Percentiles rank a stretch among this genome's conserved stretches.
Conservation (phyloP, 1,140 invertebrate species). For the Plectrocnemia conspersa region DNA sequence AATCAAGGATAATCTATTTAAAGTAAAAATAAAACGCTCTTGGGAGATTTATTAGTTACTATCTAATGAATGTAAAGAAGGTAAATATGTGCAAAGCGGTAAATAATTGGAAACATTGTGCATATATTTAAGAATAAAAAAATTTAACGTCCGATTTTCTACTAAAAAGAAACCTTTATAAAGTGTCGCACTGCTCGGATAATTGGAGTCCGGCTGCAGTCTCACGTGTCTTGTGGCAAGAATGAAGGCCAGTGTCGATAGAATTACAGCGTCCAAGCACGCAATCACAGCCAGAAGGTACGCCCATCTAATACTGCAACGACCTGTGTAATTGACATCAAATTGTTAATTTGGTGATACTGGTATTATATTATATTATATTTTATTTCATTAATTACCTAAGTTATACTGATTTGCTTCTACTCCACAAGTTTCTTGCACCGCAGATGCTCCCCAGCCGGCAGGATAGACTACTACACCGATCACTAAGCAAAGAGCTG, state of each 20-base stretch:
- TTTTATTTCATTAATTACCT: conserved; percentile 45
- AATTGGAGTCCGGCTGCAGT: conserved; percentile 75
- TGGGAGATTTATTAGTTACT: too few relatives aligned
- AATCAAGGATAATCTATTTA: too few relatives aligned
- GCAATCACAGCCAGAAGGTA: conserved; percentile 86
- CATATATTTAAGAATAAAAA: not conserved
- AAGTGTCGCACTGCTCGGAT: conserved; percentile 52
- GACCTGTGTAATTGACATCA: too few relatives aligned
- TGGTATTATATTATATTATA: not conserved
- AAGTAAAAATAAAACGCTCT: too few relatives aligned
- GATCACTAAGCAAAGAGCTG: conserved; percentile 75
- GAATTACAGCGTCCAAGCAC: conserved; percentile 82
- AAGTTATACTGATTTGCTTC: conserved; percentile 69
- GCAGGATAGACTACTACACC: conserved; percentile 88
- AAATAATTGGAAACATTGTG: too few relatives aligned
- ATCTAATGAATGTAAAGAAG: too few relatives aligned
- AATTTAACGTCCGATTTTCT: conserved; percentile 9
- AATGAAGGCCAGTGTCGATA: conserved; percentile 89
- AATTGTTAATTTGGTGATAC: too few relatives aligned
- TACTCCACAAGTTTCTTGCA: conserved; percentile 81
- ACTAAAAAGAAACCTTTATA: conserved; percentile 55
- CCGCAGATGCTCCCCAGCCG: conserved; percentile 81
- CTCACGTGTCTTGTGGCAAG: conserved; percentile 83
- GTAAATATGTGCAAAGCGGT: too few relatives aligned
- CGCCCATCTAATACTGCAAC: conserved; percentile 91